Evolutionary conservation across 1,140 invertebrate genomes (phyloP).

Genomic region (Calliopsis andreniformis): DNA sequence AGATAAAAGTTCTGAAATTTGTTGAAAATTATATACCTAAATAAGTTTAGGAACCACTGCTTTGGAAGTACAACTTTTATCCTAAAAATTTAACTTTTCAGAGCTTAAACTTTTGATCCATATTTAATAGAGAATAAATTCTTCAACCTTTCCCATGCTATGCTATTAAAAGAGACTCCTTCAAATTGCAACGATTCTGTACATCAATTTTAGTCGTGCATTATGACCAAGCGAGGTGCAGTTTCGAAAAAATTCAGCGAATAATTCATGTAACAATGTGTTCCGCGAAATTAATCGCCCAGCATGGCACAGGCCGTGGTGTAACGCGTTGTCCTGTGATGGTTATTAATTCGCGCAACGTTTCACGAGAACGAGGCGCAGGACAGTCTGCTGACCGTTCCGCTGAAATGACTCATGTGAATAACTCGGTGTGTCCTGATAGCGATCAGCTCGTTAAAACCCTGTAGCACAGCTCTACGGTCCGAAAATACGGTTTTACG

Average conservation of each 20-base stretch:
- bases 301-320: neutral
- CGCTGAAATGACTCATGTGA: slow-evolving; percentile 75
- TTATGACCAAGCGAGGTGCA: too few species aligned
- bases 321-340: neutral
- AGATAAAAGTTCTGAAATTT: too few species aligned
- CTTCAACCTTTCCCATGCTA: too few species aligned
- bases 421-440: slow-evolving; percentile 67
- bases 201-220: too few species aligned
- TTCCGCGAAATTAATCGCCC: neutral
- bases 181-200: too few species aligned
- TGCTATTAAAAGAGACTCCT: too few species aligned
- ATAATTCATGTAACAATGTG: neutral
- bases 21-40: too few species aligned
- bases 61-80: too few species aligned
- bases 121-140: too few species aligned
- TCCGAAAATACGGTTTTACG: slow-evolving; percentile 70
- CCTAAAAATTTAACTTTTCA: too few species aligned
- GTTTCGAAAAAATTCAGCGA: neutral
- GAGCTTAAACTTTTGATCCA: too few species aligned
- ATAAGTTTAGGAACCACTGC: too few species aligned
- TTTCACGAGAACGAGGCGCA: slow-evolving; percentile 21
- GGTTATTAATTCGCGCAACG: slow-evolving; percentile 45
- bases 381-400: slow-evolving; percentile 29
- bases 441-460: slow-evolving; percentile 80
- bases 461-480: slow-evolving; percentile 44